These are phyloP conservation scores for Drosophila jambulina DNA, from an alignment of 1,140 invertebrate genomes.

Conservation along the genomic window DNA sequence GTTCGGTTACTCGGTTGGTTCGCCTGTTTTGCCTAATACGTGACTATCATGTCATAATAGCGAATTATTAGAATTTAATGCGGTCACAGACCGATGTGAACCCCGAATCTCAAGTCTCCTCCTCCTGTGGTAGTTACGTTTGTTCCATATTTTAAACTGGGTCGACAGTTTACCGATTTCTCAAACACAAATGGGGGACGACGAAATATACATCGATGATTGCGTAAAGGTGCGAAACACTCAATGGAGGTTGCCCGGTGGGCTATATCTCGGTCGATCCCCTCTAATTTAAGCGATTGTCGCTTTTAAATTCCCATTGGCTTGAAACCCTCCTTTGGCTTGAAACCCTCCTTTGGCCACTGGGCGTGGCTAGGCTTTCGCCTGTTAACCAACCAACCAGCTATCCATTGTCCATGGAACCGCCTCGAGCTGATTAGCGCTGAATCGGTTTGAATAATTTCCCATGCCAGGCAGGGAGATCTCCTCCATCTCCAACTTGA, in stretches of 20 bases:
- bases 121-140: background rate
- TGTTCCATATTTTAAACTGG: conserved; percentile 40
- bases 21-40: conserved; percentile 74
- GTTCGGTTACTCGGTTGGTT: conserved; percentile 39
- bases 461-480: conserved; percentile 24
- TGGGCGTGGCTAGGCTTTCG: conserved; percentile 56
- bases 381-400: conserved; percentile 23
- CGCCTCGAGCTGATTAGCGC: conserved; percentile 42
- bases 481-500: conserved; percentile 15
- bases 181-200: background rate
- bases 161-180: conserved; percentile 25
- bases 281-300: conserved; percentile 29
- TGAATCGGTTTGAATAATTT: conserved; percentile 54
- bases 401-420: conserved; percentile 38
- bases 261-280: conserved; percentile 7
- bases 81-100: conserved; percentile 49
- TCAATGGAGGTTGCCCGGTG: conserved; percentile 23
- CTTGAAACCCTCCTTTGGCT: conserved; percentile 13
- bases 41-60: conserved; percentile 83
- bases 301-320: conserved; percentile 49
- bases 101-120: conserved; percentile 9
- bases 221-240: conserved; percentile 65
- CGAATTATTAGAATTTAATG: conserved; percentile 84
- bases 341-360: conserved; percentile 11
- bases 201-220: background rate